These are phyloP conservation scores for Lumbricus terrestris DNA, from an alignment of 2,888 invertebrate genomes.

Conservation along the genomic window DNA sequence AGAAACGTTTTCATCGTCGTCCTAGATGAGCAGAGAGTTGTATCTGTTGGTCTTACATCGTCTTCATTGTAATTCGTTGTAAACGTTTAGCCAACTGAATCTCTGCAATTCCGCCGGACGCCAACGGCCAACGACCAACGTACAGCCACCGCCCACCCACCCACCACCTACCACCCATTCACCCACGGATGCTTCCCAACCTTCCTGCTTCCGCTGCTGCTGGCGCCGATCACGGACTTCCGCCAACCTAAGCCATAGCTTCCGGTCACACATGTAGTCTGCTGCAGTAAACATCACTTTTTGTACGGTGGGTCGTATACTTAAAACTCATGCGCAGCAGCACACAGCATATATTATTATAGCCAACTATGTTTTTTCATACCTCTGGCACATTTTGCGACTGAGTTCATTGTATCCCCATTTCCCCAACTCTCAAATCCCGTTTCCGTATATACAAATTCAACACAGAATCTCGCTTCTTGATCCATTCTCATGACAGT, in stretches of 20 bases:
- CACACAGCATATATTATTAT: no score
- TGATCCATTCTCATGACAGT: not conserved
- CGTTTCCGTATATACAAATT: not conserved
- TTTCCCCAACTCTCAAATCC: not conserved
- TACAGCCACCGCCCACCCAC: no score
- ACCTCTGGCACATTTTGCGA: not conserved
- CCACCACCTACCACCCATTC: no score
- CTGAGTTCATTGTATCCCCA: not conserved
- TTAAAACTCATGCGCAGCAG: not conserved
- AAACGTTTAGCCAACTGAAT: not conserved
- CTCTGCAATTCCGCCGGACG: not conserved
- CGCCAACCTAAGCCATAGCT: not conserved
- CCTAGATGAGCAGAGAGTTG: not conserved
- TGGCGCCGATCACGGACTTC: not conserved
- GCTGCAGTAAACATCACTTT: not conserved
- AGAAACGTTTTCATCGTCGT: no score
- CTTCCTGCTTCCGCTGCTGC: not conserved
- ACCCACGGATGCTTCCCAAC: no score
- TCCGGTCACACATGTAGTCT: not conserved
- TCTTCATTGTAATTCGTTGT: not conserved
- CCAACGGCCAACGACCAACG: not conserved
- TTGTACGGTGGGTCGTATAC: not conserved
- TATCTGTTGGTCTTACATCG: not conserved
- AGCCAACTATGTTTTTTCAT: no score
- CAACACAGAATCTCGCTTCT: constrained; percentile 3